Percentiles rank a stretch among this genome's conserved stretches.
Conservation (phyloP, 92 coral and sea anemone genomes). For the Zoanthus solanderi region DNA sequence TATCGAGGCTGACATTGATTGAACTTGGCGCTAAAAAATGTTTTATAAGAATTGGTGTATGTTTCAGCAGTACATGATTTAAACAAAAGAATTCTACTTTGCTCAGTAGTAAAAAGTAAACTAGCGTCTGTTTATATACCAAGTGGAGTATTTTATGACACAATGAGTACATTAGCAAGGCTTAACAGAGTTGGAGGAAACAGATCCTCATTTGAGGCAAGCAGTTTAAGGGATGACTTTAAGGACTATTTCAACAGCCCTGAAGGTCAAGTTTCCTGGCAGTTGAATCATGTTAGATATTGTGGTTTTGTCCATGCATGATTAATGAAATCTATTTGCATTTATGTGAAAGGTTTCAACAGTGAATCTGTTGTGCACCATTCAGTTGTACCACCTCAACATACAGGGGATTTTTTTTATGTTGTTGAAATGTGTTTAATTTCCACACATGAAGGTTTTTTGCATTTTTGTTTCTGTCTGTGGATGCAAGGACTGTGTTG, state of each 20-base stretch:
- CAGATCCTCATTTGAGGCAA: constrained; percentile 37
- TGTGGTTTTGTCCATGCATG: constrained; percentile 22
- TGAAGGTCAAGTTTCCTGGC: constrained; percentile 35
- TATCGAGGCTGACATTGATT: too few species aligned
- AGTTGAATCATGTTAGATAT: constrained; percentile 35
- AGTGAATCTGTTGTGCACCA: constrained; percentile 12
- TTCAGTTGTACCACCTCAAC: constrained; percentile 3
- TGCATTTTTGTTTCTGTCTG: constrained; percentile 1
- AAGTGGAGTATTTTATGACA: too few species aligned
- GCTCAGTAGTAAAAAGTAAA: too few species aligned
- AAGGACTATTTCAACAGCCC: constrained; percentile 43
- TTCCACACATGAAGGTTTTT: background rate
- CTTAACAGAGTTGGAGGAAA: constrained; percentile 26
- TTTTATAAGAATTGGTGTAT: too few species aligned
- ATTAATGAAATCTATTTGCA: constrained; percentile 10
- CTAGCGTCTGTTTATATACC: too few species aligned
- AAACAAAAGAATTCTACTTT: too few species aligned
- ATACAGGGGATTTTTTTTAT: background rate
- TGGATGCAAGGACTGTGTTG: constrained; percentile 16
- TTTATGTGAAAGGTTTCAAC: background rate
- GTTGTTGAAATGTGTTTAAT: constrained; percentile 23
- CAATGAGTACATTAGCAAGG: background rate
- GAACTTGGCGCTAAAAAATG: too few species aligned
- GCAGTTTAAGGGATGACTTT: constrained; percentile 30
- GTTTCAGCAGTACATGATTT: too few species aligned